Percentiles rank a stretch among this genome's conserved stretches.
phyloP scores from a whole-genome alignment of 2,888 invertebrate genomes.

The Cephus rjabovi region DNA sequence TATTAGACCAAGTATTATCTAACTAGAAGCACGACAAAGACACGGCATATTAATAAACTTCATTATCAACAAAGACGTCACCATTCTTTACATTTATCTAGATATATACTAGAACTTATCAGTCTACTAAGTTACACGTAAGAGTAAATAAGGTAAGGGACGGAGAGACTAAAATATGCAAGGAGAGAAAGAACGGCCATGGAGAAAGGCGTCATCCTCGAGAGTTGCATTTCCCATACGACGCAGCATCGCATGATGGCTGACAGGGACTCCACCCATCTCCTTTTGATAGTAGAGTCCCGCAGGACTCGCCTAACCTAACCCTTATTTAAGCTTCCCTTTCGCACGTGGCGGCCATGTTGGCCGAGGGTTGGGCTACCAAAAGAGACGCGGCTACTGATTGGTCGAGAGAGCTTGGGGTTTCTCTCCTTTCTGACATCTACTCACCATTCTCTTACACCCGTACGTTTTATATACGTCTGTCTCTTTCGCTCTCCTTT shows the following conservation, averaged over 20 bases:
- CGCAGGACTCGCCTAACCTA: constrained; percentile 49
- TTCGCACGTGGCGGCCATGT: constrained; percentile 60
- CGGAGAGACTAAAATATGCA: constrained; percentile 6
- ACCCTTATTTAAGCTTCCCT: constrained; percentile 55
- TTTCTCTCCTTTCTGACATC: constrained; percentile 11
- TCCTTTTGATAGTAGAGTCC: constrained; percentile 37
- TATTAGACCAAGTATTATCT: not conserved
- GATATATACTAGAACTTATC: not conserved
- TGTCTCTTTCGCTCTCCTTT: constrained; percentile 30
- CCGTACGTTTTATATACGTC: constrained; percentile 8
- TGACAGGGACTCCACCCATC: constrained; percentile 49
- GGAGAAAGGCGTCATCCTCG: constrained; percentile 23
- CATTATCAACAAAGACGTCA: not conserved
- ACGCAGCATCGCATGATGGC: constrained; percentile 62
- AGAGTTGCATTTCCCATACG: constrained; percentile 29
- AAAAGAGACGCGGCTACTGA: constrained; percentile 59
- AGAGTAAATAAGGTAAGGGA: constrained; percentile 8
- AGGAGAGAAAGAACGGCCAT: constrained; percentile 20
- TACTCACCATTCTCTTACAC: constrained; percentile 4
- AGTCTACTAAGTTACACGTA: not conserved
- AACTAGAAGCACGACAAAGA: not conserved
- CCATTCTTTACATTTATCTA: not conserved
- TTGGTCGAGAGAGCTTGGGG: constrained; percentile 47
- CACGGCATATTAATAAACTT: constrained; percentile 1
- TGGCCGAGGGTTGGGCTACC: constrained; percentile 63